Percentiles rank a stretch among this genome's conserved stretches.
phyloP scores from a whole-genome alignment of 92 coral and sea anemone species.

The Phymanthus crucifer region DNA sequence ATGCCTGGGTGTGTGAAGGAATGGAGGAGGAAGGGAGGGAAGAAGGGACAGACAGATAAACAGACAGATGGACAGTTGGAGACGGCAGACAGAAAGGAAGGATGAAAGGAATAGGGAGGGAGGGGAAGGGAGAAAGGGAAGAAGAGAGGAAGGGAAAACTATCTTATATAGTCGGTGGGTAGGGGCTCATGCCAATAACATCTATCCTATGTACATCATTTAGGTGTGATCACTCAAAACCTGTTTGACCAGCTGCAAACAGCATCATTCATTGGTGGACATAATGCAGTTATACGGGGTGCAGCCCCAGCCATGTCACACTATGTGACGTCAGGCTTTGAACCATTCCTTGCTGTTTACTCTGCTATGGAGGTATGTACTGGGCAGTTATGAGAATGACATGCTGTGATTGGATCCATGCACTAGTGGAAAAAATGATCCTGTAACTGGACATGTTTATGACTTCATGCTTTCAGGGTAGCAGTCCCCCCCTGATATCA shows the following conservation, averaged over 20 bases:
- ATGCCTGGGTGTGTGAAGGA: no score
- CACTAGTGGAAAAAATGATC: neutral
- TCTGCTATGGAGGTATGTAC: conserved; percentile 82
- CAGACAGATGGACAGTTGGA: no score
- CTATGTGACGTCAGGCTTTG: conserved; percentile 79
- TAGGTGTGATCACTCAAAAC: conserved; percentile 87
- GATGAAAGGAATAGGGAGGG: no score
- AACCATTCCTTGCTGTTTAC: conserved; percentile 93
- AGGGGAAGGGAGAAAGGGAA: no score
- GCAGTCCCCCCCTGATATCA: conserved; percentile 87
- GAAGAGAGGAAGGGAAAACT: no score
- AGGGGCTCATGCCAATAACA: no score
- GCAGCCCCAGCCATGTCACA: conserved; percentile 94
- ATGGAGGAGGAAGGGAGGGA: no score
- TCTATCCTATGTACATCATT: neutral
- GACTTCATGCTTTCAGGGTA: conserved; percentile 48
- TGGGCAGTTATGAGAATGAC: neutral
- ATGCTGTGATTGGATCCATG: neutral
- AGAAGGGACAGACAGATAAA: no score
- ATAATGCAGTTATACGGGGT: conserved; percentile 75
- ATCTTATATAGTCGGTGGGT: no score
- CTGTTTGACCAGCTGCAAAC: conserved; percentile 93
- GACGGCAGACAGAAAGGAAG: no score
- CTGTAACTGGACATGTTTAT: no score
- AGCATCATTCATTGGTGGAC: conserved; percentile 93